phyloP scores from a whole-genome alignment of 2,113 vertebrate species.

The Tamias sibiricus region DNA sequence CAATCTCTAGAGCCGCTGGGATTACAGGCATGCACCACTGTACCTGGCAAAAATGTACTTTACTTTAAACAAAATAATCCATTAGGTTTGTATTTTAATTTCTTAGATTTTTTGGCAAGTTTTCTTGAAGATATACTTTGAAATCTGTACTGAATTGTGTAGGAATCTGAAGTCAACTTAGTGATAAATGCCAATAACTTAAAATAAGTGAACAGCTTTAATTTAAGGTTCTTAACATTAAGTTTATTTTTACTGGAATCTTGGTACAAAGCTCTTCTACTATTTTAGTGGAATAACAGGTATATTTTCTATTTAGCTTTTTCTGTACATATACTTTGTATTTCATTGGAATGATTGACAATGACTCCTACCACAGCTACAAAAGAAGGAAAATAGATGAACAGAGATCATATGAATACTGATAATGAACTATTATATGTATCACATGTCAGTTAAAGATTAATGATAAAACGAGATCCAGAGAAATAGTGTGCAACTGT shows the following conservation, averaged over 20 bases:
- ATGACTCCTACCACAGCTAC: background rate
- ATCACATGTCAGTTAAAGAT: constrained; percentile 44
- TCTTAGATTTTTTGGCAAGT: background rate
- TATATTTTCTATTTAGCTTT: constrained; percentile 11
- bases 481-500: constrained; percentile 19
- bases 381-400: background rate
- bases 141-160: background rate
- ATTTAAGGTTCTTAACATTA: background rate
- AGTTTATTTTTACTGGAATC: background rate
- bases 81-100: background rate
- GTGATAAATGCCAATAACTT: background rate
- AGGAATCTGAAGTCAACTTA: background rate
- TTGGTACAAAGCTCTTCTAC: background rate
- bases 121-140: background rate
- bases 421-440: background rate
- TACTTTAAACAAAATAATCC: background rate
- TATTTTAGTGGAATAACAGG: background rate
- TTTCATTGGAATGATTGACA: constrained; percentile 6
- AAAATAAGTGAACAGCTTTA: background rate
- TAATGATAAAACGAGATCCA: constrained; percentile 48
- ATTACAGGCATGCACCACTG: too few species aligned
- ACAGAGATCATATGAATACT: constrained; percentile 9
- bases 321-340: background rate
- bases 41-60: background rate
- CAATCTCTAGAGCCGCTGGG: too few species aligned